Base-by-base conservation (phyloP, 1,140 invertebrate species). In the Drosophila busckii region DNA sequence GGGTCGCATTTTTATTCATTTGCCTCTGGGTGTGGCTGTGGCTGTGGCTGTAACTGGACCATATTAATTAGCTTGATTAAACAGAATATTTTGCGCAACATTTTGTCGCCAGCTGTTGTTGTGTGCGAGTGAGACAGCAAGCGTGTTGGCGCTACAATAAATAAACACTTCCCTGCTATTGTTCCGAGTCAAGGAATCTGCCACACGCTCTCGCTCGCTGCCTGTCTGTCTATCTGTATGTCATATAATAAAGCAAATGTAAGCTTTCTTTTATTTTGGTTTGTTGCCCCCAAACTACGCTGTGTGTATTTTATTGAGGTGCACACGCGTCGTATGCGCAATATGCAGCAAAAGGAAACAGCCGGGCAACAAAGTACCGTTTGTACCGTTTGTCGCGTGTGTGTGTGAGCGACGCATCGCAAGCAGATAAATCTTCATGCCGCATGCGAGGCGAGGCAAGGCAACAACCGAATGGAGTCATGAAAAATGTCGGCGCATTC, bases 61-160 rank as follows among this genome's bases (percentile, higher is more conserved):
- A 70, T 83, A 83, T 82, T 82, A 82, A 82, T 82, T 82, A 82
- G 76, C 75, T 82, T 82, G 75, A 82, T 82, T 83, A 82, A 82
- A 82, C 75, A 83, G 73, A 83, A 82, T 82, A 82, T 83, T n/a
- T 82, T 82, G 61, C 44, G 52, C 54, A 80, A 66, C 41, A 70
- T 58, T 41, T 42, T 60, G 56, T 61, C 44, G 53, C 75, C 69
- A 58, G 56, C 54, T 60, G 64, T 40, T 37, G 44, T 19, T 38
- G 50, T 26, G 23, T 3, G 10, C 25, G 12, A 35, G 7, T 28
- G 16, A 32, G 22, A 45, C 31, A 37, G 35, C 37, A 50, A 37
- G 52, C 45, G 58, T 25, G 49, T 34, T 19, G 42, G 55, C 56
- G 59, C 53, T 58, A 58, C 73, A 80, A 80, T 80, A 80, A 80